phyloP scores from a whole-genome alignment of 2,113 vertebrate species.

The Eubucco bourcierii region DNA sequence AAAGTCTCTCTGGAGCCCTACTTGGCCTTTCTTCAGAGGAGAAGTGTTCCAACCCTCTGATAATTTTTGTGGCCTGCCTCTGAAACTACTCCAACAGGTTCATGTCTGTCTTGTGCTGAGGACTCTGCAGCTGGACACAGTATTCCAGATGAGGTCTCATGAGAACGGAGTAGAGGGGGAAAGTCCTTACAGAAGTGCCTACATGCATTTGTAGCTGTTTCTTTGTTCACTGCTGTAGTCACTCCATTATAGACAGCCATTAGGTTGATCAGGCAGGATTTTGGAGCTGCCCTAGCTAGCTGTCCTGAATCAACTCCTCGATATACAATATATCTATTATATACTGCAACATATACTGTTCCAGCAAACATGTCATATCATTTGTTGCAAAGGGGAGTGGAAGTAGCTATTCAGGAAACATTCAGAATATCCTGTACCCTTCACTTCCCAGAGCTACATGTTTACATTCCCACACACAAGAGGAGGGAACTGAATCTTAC shows the following conservation, averaged over 20 bases:
- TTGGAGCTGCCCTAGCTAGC: too few relatives aligned
- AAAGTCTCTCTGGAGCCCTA: background rate
- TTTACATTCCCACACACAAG: background rate
- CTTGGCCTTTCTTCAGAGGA: background rate
- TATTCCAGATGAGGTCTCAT: background rate
- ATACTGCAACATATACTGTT: background rate
- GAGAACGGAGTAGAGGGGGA: background rate
- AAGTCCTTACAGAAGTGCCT: too few relatives aligned
- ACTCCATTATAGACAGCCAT: too few relatives aligned
- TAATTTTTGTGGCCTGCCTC: background rate
- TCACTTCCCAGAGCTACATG: fast-evolving
- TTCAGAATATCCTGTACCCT: background rate
- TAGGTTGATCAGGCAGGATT: too few relatives aligned
- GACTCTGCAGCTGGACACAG: too few relatives aligned
- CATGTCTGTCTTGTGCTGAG: background rate
- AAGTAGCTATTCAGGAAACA: background rate
- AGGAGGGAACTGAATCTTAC: background rate
- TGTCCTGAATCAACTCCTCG: too few relatives aligned
- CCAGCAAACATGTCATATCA: background rate
- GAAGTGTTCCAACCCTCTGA: background rate
- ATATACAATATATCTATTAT: background rate
- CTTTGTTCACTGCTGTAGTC: background rate
- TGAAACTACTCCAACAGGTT: background rate
- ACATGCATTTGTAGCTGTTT: background rate
- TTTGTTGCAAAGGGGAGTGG: background rate